phyloP scores from a whole-genome alignment of 2,113 vertebrate species.

The Cisticola juncidis region DNA sequence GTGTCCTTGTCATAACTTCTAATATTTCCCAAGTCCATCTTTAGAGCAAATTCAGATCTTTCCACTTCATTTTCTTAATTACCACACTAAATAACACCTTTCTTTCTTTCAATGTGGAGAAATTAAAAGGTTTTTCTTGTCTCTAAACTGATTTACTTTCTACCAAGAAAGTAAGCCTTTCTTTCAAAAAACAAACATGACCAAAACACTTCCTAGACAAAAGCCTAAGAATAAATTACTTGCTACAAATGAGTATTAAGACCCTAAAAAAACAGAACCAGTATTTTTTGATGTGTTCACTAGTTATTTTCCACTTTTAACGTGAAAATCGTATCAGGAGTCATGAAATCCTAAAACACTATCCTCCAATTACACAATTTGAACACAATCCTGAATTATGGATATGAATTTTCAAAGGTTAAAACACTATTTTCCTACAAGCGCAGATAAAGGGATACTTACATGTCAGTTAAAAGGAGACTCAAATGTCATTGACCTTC shows the following conservation, averaged over 20 bases:
- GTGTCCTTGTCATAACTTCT: neutral
- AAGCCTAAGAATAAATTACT: neutral
- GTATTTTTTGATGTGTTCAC: neutral
- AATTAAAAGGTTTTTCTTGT: neutral
- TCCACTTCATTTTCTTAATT: neutral
- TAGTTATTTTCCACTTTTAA: neutral
- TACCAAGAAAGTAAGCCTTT: neutral
- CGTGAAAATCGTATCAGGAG: neutral
- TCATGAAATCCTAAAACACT: neutral
- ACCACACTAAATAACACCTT: neutral
- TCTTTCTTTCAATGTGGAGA: neutral
- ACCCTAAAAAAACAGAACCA: neutral
- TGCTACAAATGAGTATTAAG: neutral
- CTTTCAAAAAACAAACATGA: neutral
- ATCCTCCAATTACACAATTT: neutral
- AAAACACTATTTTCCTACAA: neutral
- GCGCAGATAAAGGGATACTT: neutral
- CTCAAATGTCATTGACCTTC: neutral
- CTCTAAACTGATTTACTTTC: neutral
- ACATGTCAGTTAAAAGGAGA: neutral
- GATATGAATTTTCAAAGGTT: neutral
- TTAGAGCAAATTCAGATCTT: neutral
- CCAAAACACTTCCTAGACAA: neutral
- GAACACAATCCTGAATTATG: neutral
- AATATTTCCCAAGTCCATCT: neutral